phyloP scores from a whole-genome alignment of 2,888 invertebrate genomes.

The Nineta flava region DNA sequence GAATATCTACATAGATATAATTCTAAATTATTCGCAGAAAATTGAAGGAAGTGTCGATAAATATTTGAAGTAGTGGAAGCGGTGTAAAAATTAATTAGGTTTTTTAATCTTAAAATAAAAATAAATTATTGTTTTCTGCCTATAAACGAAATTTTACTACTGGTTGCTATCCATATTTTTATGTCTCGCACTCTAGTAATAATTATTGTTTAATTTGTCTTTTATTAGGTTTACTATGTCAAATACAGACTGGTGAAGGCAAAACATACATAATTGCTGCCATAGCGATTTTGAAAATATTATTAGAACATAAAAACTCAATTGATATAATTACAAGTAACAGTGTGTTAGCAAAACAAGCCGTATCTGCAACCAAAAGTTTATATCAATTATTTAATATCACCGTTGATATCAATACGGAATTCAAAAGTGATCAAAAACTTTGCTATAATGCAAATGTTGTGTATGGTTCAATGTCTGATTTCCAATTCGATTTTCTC shows the following conservation, averaged over 20 bases:
- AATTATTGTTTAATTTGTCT: constrained; percentile 7
- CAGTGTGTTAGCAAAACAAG: constrained; percentile 3
- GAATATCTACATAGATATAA: no score
- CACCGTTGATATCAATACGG: constrained; percentile 6
- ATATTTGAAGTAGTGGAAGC: no score
- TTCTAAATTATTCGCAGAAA: no score
- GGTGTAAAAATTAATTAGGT: no score
- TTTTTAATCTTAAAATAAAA: no score
- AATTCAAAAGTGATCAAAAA: neutral
- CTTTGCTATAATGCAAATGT: constrained; percentile 7
- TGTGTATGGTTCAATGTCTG: constrained; percentile 8
- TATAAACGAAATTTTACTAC: no score
- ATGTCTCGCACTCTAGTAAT: neutral
- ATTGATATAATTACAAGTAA: constrained; percentile 10
- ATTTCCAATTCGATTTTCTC: constrained; percentile 9
- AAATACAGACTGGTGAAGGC: constrained; percentile 10
- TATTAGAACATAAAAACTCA: constrained; percentile 3
- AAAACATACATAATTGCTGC: constrained; percentile 9
- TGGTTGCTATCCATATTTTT: no score
- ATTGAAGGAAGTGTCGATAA: no score
- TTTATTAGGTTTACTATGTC: constrained; percentile 7
- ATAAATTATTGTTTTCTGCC: no score
- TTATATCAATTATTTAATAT: constrained; percentile 6
- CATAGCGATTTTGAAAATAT: constrained; percentile 6
- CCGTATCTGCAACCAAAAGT: neutral